Base-by-base conservation (phyloP, 2,888 invertebrate genomes). In the Palloptera scutellata region DNA sequence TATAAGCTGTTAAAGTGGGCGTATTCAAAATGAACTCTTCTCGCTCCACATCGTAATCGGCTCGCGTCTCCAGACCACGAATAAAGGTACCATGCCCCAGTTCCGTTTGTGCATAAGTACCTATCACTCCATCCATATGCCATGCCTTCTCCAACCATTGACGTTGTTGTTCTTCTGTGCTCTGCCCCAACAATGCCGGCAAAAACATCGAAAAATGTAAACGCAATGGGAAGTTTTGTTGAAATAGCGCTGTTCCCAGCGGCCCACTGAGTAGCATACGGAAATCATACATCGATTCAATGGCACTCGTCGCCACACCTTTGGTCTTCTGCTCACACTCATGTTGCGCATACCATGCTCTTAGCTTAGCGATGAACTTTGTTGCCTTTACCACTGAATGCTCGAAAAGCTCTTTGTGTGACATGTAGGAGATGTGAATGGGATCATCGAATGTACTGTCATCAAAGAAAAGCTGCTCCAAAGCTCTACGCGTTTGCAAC, bases 101-200 rank as follows among this genome's bases (percentile, higher is more conserved):
- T 85, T 97, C 97, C 0, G 97, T 97, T 91, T 97, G 97, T 43
- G 96, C 97, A 83, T 97, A 98, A 30, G 97, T 96, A 63, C 97
- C 97, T 72, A 97, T 89, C 65, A 97, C 92, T 72, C 91, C 90
- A 73, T 91, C 89, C 75, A 92, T 90, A 68, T 88, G 89, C 88
- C 94, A 92, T 0, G 95, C 93, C 74, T 89, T 88, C 13, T 91
- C 89, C 65, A 96, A 88, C 96, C 97, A 97, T 79, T 92, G 88
- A 0, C 89, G 90, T 81, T 93, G 92, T 81, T 98, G 97, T 70
- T 96, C 93, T 61, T 91, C 87, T 0, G 91, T 92, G 1, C 90
- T 94, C 83, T 96, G 95, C 0, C 92, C 93, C 88, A 95, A 89
- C 45, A 97, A 83, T 0, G 96, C 90, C 0, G 95, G 95, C 66